phyloP scores from a whole-genome alignment of 2,888 invertebrate species.

The Protonemura montana region DNA sequence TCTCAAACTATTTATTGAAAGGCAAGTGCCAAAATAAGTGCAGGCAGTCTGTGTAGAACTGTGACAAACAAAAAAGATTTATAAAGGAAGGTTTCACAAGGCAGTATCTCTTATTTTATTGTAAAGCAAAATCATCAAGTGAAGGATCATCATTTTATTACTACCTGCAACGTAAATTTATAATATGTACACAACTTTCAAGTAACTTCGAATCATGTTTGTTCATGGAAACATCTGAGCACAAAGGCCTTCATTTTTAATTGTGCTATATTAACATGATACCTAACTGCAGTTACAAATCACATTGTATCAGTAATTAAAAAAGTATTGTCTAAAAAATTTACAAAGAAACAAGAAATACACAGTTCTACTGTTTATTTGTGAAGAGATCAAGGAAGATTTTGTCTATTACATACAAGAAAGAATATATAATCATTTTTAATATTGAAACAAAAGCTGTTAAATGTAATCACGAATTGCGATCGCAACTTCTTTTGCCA shows the following conservation, averaged over 20 bases:
- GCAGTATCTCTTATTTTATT: too few species aligned
- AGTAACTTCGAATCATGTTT: neutral
- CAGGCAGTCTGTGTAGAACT: too few species aligned
- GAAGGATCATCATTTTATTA: neutral
- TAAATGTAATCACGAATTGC: neutral
- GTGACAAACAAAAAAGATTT: too few species aligned
- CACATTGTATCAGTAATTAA: neutral
- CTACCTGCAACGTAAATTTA: neutral
- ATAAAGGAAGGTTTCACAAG: too few species aligned
- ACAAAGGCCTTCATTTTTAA: neutral
- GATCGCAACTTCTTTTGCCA: neutral
- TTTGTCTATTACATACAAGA: constrained; percentile 18
- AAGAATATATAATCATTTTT: neutral
- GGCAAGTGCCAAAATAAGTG: too few species aligned
- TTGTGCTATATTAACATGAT: neutral
- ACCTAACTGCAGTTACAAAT: neutral
- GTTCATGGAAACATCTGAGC: neutral
- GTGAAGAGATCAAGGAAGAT: constrained; percentile 30
- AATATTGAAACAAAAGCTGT: neutral
- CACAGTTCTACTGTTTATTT: constrained; percentile 26
- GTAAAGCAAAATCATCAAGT: neutral
- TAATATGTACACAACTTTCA: neutral
- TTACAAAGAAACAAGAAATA: constrained; percentile 30
- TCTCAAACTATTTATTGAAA: too few species aligned
- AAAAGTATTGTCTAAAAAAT: constrained; percentile 1